Percentiles rank a stretch among this genome's conserved stretches.
Evolutionary conservation across 1,140 invertebrate genomes (phyloP).

Genomic region (Sitodiplosis mosellana): DNA sequence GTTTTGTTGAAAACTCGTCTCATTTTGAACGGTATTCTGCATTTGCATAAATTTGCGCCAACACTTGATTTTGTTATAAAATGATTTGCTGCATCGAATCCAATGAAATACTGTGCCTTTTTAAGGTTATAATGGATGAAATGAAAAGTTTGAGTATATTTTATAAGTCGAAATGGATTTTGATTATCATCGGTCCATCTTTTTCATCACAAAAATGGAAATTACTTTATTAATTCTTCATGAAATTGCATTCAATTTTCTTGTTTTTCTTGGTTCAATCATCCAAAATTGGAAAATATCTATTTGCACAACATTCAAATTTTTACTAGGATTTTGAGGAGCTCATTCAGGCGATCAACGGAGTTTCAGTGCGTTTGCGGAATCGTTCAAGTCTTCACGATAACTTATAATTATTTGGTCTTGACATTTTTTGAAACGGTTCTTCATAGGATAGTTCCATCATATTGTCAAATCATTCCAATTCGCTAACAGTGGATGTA

Average conservation of each 20-base stretch:
- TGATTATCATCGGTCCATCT: slow-evolving; percentile 35
- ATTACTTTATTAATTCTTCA: slow-evolving; percentile 12
- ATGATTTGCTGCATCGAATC: too few species aligned
- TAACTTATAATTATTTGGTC: slow-evolving; percentile 49
- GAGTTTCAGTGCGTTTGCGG: slow-evolving; percentile 38
- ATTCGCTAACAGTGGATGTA: slow-evolving; percentile 28
- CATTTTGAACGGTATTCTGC: too few species aligned
- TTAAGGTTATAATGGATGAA: slow-evolving; percentile 30
- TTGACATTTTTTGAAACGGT: slow-evolving; percentile 50
- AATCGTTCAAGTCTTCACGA: slow-evolving; percentile 53
- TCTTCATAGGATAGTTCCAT: slow-evolving; percentile 38
- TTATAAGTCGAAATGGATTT: slow-evolving; percentile 27
- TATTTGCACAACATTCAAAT: too few species aligned
- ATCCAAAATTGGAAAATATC: too few species aligned
- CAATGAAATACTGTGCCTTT: slow-evolving; percentile 5
- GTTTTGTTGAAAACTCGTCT: too few species aligned
- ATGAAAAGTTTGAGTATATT: slow-evolving; percentile 28
- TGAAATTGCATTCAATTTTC: neutral
- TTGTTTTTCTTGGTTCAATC: too few species aligned
- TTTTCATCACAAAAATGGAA: slow-evolving; percentile 33
- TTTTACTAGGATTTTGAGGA: too few species aligned
- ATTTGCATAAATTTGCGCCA: too few species aligned
- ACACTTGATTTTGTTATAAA: too few species aligned
- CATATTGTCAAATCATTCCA: slow-evolving; percentile 40
- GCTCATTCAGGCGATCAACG: slow-evolving; percentile 23